Evolutionary conservation across 53 echinoderm and acorn worm species (phyloP).

Genomic region (Echinometra lucunter): DNA sequence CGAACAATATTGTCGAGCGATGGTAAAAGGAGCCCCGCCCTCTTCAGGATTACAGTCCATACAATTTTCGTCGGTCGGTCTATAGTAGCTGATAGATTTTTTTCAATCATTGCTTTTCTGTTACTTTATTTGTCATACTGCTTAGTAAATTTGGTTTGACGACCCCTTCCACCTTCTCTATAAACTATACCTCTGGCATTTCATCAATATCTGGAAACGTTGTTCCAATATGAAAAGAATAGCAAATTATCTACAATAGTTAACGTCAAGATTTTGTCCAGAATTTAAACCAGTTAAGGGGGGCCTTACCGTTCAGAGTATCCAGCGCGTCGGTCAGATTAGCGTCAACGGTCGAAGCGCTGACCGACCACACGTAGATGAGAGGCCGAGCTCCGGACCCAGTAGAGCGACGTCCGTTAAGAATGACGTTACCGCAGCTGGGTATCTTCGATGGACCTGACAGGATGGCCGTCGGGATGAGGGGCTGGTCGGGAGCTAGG

Average conservation of each 20-base stretch:
- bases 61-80: too few species aligned
- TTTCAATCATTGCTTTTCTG: too few species aligned
- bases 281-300: background rate
- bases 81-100: too few species aligned
- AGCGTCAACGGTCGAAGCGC: conserved; percentile 64
- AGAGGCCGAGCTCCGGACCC: conserved; percentile 91
- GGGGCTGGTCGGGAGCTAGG: conserved; percentile 72
- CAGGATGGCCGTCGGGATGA: conserved; percentile 79
- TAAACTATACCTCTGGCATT: too few species aligned
- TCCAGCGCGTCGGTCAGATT: conserved; percentile 65
- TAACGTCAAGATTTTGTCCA: background rate
- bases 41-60: too few species aligned
- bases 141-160: too few species aligned
- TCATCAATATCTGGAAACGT: background rate
- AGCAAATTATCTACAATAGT: background rate
- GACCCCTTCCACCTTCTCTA: too few species aligned
- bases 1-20: too few species aligned
- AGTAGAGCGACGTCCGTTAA: conserved; percentile 82
- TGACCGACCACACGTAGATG: conserved; percentile 83
- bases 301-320: conserved; percentile 73
- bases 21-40: too few species aligned
- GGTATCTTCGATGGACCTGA: conserved; percentile 82
- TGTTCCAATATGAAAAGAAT: background rate
- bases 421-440: conserved; percentile 85
- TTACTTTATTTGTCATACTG: too few species aligned